phyloP scores from a whole-genome alignment of 2,888 invertebrate species.

The Coenonympha arcania region DNA sequence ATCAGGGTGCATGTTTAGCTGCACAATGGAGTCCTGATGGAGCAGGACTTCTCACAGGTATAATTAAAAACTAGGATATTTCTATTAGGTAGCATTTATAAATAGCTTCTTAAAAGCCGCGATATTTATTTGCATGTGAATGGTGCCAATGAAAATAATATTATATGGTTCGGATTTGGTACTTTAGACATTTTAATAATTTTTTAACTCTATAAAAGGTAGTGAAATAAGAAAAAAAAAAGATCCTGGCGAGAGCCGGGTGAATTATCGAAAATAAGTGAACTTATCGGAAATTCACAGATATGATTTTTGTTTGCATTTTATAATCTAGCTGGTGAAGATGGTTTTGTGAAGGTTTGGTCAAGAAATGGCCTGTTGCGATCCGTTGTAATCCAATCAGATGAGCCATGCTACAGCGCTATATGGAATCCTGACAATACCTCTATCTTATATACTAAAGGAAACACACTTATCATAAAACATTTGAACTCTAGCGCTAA shows the following conservation, averaged over 20 bases:
- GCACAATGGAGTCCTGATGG: constrained; percentile 97
- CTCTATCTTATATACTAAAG: constrained; percentile 80
- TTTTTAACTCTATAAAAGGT: too few relatives aligned
- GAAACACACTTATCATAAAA: constrained; percentile 78
- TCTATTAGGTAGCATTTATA: neutral
- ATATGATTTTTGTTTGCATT: neutral
- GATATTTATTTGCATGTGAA: too few relatives aligned
- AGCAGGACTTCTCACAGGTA: constrained; percentile 92
- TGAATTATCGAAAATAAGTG: too few relatives aligned
- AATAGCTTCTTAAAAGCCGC: too few relatives aligned
- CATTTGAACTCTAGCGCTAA: constrained; percentile 83
- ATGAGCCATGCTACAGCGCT: constrained; percentile 86
- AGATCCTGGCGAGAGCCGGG: too few relatives aligned
- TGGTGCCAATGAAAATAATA: too few relatives aligned
- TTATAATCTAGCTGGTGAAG: constrained; percentile 86
- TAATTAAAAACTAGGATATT: neutral
- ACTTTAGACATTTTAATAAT: too few relatives aligned
- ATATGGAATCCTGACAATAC: constrained; percentile 86
- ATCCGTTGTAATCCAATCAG: constrained; percentile 87
- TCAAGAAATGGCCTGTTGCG: constrained; percentile 95
- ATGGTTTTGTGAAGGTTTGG: constrained; percentile 97
- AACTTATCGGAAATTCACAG: too few relatives aligned
- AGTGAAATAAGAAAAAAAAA: too few relatives aligned
- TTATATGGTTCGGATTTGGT: too few relatives aligned
- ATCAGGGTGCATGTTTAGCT: constrained; percentile 89